These are phyloP conservation scores for Hanleya hanleyi DNA, from an alignment of 2,888 invertebrate genomes.

Conservation along the genomic window DNA sequence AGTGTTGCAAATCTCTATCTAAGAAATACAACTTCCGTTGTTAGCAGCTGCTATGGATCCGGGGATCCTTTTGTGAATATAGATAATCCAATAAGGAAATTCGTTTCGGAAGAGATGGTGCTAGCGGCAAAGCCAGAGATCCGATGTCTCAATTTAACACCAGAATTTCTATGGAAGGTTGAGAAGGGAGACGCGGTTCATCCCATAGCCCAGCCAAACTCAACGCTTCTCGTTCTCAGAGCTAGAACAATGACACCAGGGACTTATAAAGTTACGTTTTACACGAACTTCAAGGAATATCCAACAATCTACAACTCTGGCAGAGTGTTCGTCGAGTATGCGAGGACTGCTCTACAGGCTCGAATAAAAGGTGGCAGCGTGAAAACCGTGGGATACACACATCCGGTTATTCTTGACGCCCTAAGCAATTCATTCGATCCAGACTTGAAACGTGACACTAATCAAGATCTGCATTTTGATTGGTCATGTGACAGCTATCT, in stretches of 20 bases:
- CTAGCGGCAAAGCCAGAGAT: not conserved
- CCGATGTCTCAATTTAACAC: not conserved
- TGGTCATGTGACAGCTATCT: constrained; percentile 21
- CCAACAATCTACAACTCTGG: not conserved
- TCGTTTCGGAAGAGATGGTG: not conserved
- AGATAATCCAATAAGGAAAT: not conserved
- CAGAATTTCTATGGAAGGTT: not conserved
- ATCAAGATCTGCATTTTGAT: not conserved
- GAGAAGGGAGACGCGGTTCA: not conserved
- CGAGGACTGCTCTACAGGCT: not conserved
- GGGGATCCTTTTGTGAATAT: not conserved
- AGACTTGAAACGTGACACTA: not conserved
- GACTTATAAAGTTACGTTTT: not conserved
- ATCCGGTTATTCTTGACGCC: not conserved
- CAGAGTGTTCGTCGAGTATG: not conserved
- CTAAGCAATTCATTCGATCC: not conserved
- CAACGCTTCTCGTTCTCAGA: not conserved
- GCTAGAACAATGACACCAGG: not conserved
- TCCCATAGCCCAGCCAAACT: not conserved
- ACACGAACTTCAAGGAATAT: not conserved
- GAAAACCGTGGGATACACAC: not conserved
- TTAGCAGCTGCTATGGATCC: not conserved
- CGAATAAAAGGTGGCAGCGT: not conserved
- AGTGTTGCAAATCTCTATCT: not conserved
- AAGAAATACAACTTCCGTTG: not conserved